Base-by-base conservation (phyloP, 2,888 invertebrate genomes). In the Cyaniris semiargus region DNA sequence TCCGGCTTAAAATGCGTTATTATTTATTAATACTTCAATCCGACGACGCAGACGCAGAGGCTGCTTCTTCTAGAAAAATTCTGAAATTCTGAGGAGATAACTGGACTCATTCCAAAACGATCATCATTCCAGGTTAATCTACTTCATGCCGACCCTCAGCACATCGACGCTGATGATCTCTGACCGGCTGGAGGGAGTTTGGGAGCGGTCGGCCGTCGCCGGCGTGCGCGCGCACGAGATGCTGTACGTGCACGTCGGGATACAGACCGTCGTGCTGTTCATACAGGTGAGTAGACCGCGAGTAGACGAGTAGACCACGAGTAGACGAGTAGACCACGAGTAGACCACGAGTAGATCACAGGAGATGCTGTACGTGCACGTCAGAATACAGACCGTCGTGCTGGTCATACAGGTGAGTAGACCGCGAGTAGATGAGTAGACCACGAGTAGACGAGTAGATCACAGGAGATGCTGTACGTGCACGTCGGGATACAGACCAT, bases 141-240 rank as follows among this genome's bases (percentile, higher is more conserved):
- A 97, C 93, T 97, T 98, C 92, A 91, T 98, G 91, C 96, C 98
- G 0, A 96, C 97, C 0, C 95, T 97, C 66, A 95, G 98, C 86
- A 98, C 98, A 0, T 97, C 98, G 0, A 95, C 97, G 1, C 95
- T 97, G 31, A 96, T 98, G 85, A 96, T 98, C 80, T 94, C 96
- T 0, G 98, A 98, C 86, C 95, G 96, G 56, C 94, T 96, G 83
- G 97, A 97, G 86, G 98, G 98, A 5, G 95, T 98, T 80, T 96
- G 98, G 96, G 97, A 98, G 86, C 94, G 98, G 79, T 97, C 97
- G 78, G 94, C 97, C 0, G 97, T 98, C 7, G 97, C 98, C 80
- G 98, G 98, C 10, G 97, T 98, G 15, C 95, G 95, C 66, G 95
- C 97, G 0, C 88, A 95, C 58, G 98, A 98, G 94, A 96, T 98